A percentile compares a stretch with the other conserved stretches of the same genome.
Evolutionary conservation across 2,797 vertebrate genomes (phyloP).

Genomic region (Xerus rutilus): DNA sequence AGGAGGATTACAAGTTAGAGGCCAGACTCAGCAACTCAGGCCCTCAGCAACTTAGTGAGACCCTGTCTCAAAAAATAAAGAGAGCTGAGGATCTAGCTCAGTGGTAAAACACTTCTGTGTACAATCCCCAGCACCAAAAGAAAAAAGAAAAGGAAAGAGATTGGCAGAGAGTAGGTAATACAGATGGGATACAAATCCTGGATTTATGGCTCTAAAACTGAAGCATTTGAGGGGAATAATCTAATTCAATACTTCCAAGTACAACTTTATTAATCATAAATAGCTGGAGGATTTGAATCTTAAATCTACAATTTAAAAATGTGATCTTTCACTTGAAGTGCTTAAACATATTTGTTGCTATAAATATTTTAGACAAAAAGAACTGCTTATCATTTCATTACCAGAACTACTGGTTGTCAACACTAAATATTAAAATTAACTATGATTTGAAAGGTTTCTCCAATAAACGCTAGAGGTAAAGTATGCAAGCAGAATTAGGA

Average conservation of each 20-base stretch:
- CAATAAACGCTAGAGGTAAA: conserved; percentile 6
- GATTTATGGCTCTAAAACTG: not conserved
- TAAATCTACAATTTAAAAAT: not conserved
- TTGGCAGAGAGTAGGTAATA: not conserved
- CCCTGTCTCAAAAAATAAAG: too few species aligned
- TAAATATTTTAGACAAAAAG: conserved; percentile 28
- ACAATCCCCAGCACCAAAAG: too few species aligned
- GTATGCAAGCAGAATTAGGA: not conserved
- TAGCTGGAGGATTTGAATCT: not conserved
- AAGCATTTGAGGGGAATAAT: not conserved
- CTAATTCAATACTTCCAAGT: conserved; percentile 3
- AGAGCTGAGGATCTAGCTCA: too few species aligned
- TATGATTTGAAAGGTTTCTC: not conserved
- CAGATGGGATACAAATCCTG: not conserved
- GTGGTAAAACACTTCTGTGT: too few species aligned
- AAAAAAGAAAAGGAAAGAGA: not conserved
- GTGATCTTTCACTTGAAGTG: not conserved
- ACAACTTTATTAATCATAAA: conserved; percentile 6
- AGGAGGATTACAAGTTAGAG: too few species aligned
- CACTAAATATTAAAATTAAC: not conserved
- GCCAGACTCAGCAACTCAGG: too few species aligned
- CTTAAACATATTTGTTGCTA: conserved; percentile 15
- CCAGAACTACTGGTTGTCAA: not conserved
- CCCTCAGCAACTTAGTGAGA: too few species aligned
- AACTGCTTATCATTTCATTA: not conserved